phyloP scores from a whole-genome alignment of 2,797 vertebrate species.

The Pachyuromys duprasi region DNA sequence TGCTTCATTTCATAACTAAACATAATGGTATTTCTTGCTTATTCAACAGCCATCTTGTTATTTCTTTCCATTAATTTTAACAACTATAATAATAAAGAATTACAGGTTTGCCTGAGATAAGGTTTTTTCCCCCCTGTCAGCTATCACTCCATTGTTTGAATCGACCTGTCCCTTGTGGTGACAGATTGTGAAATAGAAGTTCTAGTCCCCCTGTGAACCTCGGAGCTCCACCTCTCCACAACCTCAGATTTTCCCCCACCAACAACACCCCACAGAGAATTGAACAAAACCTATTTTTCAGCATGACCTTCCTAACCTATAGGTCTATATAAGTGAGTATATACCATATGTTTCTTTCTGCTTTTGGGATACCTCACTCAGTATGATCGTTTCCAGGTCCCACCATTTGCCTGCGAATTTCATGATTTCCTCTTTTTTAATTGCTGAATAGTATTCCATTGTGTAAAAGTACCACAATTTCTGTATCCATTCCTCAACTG shows the following conservation, averaged over 20 bases:
- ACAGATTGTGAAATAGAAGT: not conserved
- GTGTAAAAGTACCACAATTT: too few relatives aligned
- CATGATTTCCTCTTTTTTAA: too few relatives aligned
- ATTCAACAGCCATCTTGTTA: conserved; percentile 14
- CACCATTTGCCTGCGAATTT: too few relatives aligned
- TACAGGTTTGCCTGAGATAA: not conserved
- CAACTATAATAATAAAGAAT: not conserved
- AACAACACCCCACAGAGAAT: accelerated
- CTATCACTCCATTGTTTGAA: not conserved
- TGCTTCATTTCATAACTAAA: conserved; percentile 46
- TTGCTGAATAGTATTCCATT: too few relatives aligned
- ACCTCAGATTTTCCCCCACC: not conserved
- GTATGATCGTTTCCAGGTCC: too few relatives aligned
- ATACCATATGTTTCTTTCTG: too few relatives aligned
- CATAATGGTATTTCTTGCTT: not conserved
- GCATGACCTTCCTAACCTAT: too few relatives aligned
- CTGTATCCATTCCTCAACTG: too few relatives aligned
- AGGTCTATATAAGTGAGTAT: too few relatives aligned
- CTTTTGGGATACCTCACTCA: too few relatives aligned
- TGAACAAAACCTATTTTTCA: not conserved
- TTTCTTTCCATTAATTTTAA: conserved; percentile 43
- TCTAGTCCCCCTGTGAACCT: not conserved
- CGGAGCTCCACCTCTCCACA: accelerated
- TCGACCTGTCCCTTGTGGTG: accelerated
- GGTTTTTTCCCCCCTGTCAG: not conserved